A percentile compares a stretch with the other conserved stretches of the same genome.
Evolutionary conservation across 2,797 vertebrate genomes (phyloP).

Genomic region (Microctenopoma steveboyesi): DNA sequence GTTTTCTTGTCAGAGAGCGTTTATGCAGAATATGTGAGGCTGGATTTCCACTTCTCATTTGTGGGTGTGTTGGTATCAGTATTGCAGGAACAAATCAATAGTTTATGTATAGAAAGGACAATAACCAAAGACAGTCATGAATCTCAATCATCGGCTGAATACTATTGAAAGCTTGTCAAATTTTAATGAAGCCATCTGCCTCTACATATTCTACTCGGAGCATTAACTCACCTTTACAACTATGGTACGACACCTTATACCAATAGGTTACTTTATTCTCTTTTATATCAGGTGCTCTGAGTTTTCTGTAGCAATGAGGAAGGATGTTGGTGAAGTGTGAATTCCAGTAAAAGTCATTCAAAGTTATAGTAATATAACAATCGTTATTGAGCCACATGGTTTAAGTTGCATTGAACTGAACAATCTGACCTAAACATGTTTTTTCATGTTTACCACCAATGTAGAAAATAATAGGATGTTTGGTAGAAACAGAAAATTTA

Average conservation of each 20-base stretch:
- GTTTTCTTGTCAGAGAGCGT: slow-evolving; percentile 6
- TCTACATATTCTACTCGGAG: slow-evolving; percentile 28
- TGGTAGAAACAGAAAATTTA: no score
- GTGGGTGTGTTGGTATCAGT: slow-evolving; percentile 30
- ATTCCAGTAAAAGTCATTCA: neutral
- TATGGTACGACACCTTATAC: neutral
- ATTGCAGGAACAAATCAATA: slow-evolving; percentile 45
- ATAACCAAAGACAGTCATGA: slow-evolving; percentile 57
- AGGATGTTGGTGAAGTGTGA: neutral
- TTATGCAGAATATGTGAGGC: neutral
- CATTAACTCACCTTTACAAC: slow-evolving; percentile 31
- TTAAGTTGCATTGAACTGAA: neutral
- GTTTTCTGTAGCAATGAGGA: neutral
- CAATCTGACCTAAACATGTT: neutral
- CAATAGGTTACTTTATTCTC: neutral
- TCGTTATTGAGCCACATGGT: no score
- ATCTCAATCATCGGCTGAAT: slow-evolving; percentile 50
- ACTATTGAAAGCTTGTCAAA: slow-evolving; percentile 50
- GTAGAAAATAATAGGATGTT: no score
- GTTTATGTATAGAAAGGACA: slow-evolving; percentile 49
- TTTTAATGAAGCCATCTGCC: slow-evolving; percentile 71
- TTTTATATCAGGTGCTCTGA: neutral
- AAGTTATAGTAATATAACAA: neutral
- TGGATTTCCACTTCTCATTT: slow-evolving; percentile 1
- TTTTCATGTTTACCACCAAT: neutral